A percentile compares a stretch with the other conserved stretches of the same genome.
Conservation (phyloP, 2,888 invertebrate genomes). For the Ochropleura plecta region DNA sequence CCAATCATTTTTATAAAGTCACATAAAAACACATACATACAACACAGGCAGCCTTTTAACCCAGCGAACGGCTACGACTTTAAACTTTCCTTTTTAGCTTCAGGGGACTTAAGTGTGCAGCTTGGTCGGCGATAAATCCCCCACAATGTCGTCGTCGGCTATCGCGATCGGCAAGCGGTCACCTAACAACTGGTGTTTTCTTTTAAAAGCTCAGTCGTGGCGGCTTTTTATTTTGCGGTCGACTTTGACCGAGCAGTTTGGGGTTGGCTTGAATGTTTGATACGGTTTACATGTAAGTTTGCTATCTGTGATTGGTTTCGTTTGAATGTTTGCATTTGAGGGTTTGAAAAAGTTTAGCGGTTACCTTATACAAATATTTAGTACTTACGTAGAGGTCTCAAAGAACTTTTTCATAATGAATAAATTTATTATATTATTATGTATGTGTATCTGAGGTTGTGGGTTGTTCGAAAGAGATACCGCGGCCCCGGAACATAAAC, state of each 20-base stretch:
- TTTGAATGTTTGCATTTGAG: conserved; percentile 27
- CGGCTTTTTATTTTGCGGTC: conserved; percentile 66
- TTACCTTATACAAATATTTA: background rate
- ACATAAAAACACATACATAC: conserved; percentile 59
- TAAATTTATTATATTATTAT: background rate
- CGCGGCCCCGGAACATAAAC: too few species aligned
- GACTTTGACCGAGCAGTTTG: conserved; percentile 60
- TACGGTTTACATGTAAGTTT: conserved; percentile 56
- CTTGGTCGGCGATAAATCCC: conserved; percentile 68
- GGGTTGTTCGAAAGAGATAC: too few species aligned
- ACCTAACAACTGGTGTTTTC: conserved; percentile 69
- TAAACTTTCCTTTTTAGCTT: conserved; percentile 71
- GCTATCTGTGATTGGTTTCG: conserved; percentile 45
- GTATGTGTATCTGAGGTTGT: too few species aligned
- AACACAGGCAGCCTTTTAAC: conserved; percentile 57
- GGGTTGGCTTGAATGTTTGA: conserved; percentile 61
- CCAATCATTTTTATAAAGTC: conserved; percentile 39
- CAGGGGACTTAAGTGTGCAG: conserved; percentile 68
- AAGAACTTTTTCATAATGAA: background rate
- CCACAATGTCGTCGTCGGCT: conserved; percentile 66
- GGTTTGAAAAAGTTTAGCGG: background rate
- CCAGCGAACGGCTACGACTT: conserved; percentile 57
- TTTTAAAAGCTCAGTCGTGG: conserved; percentile 65
- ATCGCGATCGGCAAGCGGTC: conserved; percentile 70
- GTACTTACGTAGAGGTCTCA: too few species aligned